Conservation (phyloP, 2,888 invertebrate genomes). For the Mythimna albipuncta region DNA sequence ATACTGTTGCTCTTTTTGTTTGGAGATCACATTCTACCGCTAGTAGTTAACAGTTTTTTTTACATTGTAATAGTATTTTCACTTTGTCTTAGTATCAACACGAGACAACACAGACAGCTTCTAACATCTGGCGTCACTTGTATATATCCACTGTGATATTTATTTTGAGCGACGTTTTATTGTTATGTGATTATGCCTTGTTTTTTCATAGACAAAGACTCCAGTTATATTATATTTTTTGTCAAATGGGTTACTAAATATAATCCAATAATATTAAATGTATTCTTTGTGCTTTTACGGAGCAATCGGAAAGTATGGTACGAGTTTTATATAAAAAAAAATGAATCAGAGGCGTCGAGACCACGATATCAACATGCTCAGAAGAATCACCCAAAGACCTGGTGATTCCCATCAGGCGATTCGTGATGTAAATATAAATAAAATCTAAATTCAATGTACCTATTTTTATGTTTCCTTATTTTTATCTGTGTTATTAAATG, state of each 20-base stretch:
- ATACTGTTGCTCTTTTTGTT: neutral
- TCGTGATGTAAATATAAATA: neutral
- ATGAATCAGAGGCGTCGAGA: neutral
- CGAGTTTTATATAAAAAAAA: neutral
- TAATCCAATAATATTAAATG: neutral
- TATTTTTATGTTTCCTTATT: too few relatives aligned
- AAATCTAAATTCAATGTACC: neutral
- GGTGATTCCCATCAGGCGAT: neutral
- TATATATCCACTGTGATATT: neutral
- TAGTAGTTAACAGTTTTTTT: neutral
- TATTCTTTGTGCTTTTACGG: neutral
- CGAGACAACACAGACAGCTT: neutral
- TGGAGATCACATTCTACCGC: neutral
- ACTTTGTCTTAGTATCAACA: neutral
- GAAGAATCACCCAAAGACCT: neutral
- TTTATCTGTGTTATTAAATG: too few relatives aligned
- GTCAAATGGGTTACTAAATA: neutral
- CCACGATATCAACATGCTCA: neutral
- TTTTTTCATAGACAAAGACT: too few relatives aligned
- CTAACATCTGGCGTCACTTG: neutral
- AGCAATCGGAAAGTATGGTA: slow-evolving; percentile 2
- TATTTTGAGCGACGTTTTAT: slow-evolving; percentile 1
- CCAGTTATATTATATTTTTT: neutral
- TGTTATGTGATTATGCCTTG: neutral
- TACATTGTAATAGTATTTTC: slow-evolving; percentile 1